phyloP scores from a whole-genome alignment of 2,888 invertebrate species.

The Diloba caeruleocephala region DNA sequence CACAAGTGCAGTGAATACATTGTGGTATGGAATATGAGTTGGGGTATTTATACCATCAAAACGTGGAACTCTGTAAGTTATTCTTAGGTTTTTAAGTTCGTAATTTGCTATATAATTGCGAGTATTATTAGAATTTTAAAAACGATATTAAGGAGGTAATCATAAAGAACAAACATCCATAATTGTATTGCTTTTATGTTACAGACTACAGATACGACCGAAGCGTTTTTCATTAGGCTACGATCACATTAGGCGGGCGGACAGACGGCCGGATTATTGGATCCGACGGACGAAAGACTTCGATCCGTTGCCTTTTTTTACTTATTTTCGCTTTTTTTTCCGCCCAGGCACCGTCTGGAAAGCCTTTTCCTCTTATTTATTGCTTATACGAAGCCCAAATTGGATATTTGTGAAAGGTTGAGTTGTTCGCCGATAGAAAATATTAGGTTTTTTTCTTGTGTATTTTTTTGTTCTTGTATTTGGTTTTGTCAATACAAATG shows the following conservation, averaged over 20 bases:
- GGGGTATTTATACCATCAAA: too few relatives aligned
- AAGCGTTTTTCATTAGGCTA: conserved; percentile 87
- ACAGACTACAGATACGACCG: conserved; percentile 63
- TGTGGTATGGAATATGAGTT: too few relatives aligned
- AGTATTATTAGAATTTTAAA: too few relatives aligned
- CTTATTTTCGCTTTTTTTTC: conserved; percentile 68
- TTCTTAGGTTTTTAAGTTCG: too few relatives aligned
- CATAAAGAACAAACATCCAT: too few relatives aligned
- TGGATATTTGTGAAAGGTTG: conserved; percentile 87
- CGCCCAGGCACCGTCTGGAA: conserved; percentile 82
- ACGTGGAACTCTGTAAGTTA: too few relatives aligned
- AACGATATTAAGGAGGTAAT: too few relatives aligned
- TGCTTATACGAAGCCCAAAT: conserved; percentile 88
- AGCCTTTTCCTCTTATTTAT: conserved; percentile 89
- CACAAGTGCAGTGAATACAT: too few relatives aligned
- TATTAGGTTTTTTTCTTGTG: conserved; percentile 66
- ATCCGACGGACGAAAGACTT: conserved; percentile 88
- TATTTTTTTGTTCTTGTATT: conserved; percentile 52
- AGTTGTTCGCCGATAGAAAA: conserved; percentile 77
- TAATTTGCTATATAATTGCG: too few relatives aligned
- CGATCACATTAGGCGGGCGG: conserved; percentile 88
- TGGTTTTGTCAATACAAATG: conserved; percentile 10
- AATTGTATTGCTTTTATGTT: neutral
- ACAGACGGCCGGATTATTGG: conserved; percentile 88
- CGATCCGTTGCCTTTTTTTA: conserved; percentile 84